A percentile compares a stretch with the other conserved stretches of the same genome.
Conservation (phyloP, 2,888 invertebrate genomes). For the Thymelicus sylvestris region DNA sequence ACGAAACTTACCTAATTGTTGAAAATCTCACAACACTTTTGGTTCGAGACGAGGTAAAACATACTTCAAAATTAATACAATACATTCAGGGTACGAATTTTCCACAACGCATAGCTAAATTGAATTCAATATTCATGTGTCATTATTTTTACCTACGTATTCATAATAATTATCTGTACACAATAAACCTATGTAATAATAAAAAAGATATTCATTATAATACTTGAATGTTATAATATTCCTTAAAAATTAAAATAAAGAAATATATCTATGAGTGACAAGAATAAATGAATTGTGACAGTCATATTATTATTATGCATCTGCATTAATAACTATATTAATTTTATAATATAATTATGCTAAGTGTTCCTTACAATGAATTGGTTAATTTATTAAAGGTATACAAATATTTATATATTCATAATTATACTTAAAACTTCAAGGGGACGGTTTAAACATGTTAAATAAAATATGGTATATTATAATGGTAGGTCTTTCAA, state of each 20-base stretch:
- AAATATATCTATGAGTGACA: not conserved
- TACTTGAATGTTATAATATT: not conserved
- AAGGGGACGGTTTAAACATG: conserved; percentile 74
- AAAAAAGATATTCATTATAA: not conserved
- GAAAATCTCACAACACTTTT: too few species aligned
- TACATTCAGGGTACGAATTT: too few species aligned
- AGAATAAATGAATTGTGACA: conserved; percentile 2
- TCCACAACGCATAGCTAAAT: not conserved
- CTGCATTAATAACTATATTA: not conserved
- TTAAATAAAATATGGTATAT: conserved; percentile 57
- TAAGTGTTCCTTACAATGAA: conserved; percentile 35
- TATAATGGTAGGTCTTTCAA: conserved; percentile 16
- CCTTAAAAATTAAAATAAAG: not conserved
- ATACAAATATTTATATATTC: conserved; percentile 52
- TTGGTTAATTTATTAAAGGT: conserved; percentile 43
- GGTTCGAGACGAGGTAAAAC: too few species aligned
- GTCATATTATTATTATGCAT: not conserved
- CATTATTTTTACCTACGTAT: not conserved
- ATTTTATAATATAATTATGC: conserved; percentile 5
- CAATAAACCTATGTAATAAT: not conserved
- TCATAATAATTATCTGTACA: not conserved
- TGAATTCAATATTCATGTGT: not conserved
- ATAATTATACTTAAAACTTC: conserved; percentile 70
- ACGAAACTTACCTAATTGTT: too few species aligned
- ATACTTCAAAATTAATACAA: too few species aligned